phyloP scores from a whole-genome alignment of 2,888 invertebrate species.

The Mantis religiosa region DNA sequence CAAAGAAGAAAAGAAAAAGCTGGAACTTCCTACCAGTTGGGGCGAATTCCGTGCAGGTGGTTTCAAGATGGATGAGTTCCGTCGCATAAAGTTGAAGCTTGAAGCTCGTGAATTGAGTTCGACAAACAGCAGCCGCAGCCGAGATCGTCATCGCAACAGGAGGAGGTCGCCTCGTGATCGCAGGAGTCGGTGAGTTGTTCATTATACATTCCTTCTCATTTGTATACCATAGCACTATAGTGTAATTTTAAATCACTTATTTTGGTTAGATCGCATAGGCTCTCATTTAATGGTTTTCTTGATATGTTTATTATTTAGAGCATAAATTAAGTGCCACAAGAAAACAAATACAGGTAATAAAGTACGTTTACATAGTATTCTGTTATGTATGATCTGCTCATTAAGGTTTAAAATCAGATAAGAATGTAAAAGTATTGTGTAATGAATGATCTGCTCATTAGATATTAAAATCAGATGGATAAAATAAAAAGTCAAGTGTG shows the following conservation, averaged over 20 bases:
- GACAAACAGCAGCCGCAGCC: background rate
- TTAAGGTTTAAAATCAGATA: too few species aligned
- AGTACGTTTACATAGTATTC: too few species aligned
- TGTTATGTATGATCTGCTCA: background rate
- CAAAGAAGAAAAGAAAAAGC: slow-evolving; percentile 10
- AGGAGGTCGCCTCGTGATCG: background rate
- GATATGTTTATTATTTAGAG: background rate
- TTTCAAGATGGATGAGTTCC: slow-evolving; percentile 25
- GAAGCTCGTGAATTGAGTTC: background rate
- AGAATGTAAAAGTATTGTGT: too few species aligned
- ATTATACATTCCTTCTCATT: background rate
- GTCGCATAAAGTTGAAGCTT: slow-evolving; percentile 25
- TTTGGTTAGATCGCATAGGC: background rate
- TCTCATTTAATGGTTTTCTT: background rate
- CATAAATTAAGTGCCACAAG: background rate
- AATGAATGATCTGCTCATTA: too few species aligned
- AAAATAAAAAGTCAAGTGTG: too few species aligned
- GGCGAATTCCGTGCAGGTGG: slow-evolving; percentile 21
- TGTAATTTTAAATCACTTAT: background rate
- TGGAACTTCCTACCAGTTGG: slow-evolving; percentile 26
- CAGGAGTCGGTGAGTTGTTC: slow-evolving; percentile 7
- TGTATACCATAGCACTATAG: background rate
- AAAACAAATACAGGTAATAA: background rate
- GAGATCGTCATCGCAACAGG: background rate
- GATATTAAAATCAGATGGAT: too few species aligned